Evolutionary conservation across 2,888 invertebrate species (phyloP).

Genomic region (Isoperla grammatica): DNA sequence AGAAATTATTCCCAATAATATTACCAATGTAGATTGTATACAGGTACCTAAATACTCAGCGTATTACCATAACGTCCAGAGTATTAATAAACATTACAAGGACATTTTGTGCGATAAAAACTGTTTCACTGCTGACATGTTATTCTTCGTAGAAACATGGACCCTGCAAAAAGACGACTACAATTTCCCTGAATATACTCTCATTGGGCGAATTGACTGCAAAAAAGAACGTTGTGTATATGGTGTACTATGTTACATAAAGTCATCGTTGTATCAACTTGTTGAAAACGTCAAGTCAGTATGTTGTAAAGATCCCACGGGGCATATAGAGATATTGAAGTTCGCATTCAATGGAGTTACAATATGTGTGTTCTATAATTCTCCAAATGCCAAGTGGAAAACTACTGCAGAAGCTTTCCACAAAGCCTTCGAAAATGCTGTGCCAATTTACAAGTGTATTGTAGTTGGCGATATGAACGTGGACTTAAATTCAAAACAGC

Average conservation of each 20-base stretch:
- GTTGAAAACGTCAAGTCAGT: neutral
- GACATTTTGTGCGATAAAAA: neutral
- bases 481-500: neutral
- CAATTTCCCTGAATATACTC: neutral
- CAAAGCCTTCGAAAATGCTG: neutral
- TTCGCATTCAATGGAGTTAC: neutral
- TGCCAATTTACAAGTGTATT: neutral
- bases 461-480: conserved; percentile 8
- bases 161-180: neutral
- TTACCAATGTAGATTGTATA: neutral
- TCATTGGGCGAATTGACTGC: conserved; percentile 7
- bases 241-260: neutral
- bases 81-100: neutral
- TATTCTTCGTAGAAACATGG: conserved; percentile 2
- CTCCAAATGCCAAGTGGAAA: neutral
- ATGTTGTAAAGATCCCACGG: neutral
- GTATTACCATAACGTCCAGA: neutral
- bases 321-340: neutral
- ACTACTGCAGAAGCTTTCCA: neutral
- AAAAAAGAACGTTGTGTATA: neutral
- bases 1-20: neutral
- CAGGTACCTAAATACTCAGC: neutral
- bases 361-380: conserved; percentile 2
- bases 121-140: neutral
- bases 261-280: neutral